Conservation (phyloP, 1,140 invertebrate species). For the Pemphigus obesinymphae region DNA sequence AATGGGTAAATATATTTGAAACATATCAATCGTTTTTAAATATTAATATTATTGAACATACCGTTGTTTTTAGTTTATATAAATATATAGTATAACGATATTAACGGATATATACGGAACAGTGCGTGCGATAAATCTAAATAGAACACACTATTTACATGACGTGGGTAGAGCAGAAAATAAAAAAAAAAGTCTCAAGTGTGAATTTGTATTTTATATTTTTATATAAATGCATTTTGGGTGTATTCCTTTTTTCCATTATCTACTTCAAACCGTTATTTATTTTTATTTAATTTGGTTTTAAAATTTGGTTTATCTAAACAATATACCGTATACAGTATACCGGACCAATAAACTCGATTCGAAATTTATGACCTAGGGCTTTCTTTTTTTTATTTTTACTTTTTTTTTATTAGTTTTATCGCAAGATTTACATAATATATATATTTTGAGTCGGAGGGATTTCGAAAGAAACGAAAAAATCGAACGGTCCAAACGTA, state of each 20-base stretch:
- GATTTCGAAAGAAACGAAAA: background rate
- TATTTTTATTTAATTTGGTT: slow-evolving; percentile 23
- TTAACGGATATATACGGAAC: no score
- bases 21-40: no score
- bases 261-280: background rate
- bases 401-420: background rate
- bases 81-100: no score
- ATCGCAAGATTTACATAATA: background rate
- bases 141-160: no score
- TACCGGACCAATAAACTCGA: background rate
- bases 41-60: no score
- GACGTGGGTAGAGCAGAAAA: no score
- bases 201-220: background rate
- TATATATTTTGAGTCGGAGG: background rate
- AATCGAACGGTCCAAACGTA: background rate
- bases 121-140: no score
- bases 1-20: no score
- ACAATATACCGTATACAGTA: no score
- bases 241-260: background rate
- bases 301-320: background rate
- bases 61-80: no score
- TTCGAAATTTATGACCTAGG: background rate
- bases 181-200: no score
- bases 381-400: background rate
- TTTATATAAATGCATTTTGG: background rate